Evolutionary conservation across 2,113 vertebrate genomes (phyloP).

Genomic region (Cebus imitator): DNA sequence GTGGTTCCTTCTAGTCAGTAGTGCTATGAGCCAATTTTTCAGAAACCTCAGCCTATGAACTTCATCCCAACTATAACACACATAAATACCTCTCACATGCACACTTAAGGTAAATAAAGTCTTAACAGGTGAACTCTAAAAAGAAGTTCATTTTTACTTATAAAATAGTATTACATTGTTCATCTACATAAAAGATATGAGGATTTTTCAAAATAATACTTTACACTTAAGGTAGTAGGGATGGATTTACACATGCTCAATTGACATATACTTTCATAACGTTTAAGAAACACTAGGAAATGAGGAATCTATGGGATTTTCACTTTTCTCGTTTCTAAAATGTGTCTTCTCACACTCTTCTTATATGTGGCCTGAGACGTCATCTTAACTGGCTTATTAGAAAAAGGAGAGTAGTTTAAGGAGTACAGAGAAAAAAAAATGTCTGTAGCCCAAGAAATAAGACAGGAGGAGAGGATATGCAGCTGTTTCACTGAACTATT

Average conservation of each 20-base stretch:
- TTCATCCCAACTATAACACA: background rate
- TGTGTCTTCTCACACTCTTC: background rate
- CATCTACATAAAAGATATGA: background rate
- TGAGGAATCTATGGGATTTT: background rate
- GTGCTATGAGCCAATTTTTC: background rate
- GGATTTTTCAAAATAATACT: background rate
- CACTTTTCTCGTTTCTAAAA: background rate
- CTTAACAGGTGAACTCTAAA: background rate
- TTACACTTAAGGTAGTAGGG: background rate
- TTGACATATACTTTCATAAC: background rate
- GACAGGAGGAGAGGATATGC: background rate
- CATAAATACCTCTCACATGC: background rate
- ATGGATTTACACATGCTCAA: background rate
- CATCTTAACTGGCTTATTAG: background rate
- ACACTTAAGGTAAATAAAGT: background rate
- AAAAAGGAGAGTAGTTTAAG: background rate
- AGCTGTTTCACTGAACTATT: background rate
- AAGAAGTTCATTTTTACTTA: conserved; percentile 1
- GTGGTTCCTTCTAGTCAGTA: background rate
- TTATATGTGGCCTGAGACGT: background rate
- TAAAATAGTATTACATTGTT: background rate
- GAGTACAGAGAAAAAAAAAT: background rate
- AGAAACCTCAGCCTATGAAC: conserved; percentile 30
- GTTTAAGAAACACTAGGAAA: background rate
- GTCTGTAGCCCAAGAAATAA: background rate